Evolutionary conservation across 2,113 vertebrate genomes (phyloP).

Genomic region (Zapornia atra): DNA sequence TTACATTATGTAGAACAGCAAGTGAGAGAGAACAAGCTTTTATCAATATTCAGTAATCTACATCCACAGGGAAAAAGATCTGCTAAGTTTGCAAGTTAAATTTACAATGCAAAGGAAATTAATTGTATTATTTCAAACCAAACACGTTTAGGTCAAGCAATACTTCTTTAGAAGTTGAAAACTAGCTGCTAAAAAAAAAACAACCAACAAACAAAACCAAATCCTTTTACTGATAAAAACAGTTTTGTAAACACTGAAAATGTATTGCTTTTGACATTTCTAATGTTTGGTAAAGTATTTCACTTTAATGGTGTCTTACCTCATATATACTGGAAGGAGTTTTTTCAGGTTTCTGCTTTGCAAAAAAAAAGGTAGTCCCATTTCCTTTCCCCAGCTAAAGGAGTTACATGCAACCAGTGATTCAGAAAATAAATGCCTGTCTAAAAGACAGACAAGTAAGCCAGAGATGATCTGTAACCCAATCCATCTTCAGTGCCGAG

Average conservation of each 20-base stretch:
- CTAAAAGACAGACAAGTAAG: slow-evolving; percentile 32
- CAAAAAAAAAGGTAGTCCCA: slow-evolving; percentile 20
- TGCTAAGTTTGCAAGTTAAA: background rate
- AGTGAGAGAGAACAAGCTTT: slow-evolving; percentile 5
- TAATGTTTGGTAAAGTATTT: slow-evolving; percentile 18
- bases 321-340: slow-evolving; percentile 40
- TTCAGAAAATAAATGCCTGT: slow-evolving; percentile 27
- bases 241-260: background rate
- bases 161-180: background rate
- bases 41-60: background rate
- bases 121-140: background rate
- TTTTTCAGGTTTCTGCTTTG: slow-evolving; percentile 4
- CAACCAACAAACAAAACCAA: too few species aligned
- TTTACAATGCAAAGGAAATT: background rate
- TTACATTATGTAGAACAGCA: background rate
- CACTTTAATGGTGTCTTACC: slow-evolving; percentile 64
- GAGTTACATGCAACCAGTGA: background rate
- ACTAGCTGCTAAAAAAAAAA: background rate
- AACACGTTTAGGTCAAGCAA: background rate
- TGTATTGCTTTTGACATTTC: background rate
- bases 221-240: background rate
- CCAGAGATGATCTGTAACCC: slow-evolving; percentile 29
- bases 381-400: slow-evolving; percentile 15
- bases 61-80: background rate
- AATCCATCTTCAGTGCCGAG: slow-evolving; percentile 44